Base-by-base conservation (phyloP, 2,888 invertebrate genomes). In the Loripinus fragilis region DNA sequence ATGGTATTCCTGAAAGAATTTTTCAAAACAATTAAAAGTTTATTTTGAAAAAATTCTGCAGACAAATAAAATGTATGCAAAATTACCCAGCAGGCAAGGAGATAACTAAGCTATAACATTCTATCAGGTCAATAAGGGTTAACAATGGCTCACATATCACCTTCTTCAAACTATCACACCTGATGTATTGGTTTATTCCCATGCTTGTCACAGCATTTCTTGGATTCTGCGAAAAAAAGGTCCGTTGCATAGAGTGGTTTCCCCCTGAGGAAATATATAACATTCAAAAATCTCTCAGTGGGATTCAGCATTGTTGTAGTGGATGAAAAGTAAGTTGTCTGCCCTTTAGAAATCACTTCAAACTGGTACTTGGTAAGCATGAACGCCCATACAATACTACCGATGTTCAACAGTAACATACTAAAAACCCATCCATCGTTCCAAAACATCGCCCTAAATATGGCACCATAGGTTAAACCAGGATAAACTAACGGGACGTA, bases 341-440 rank as follows among this genome's bases (percentile, higher is more conserved):
- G 87, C 20, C 91, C 92, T 23, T 85, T 86, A 12, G 90, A 81
- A 12, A 93, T 85, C 2, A 91, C 75, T 10, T 55, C 55, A n/a
- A 91, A 80, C 83, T 93, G 93, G 42, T 85, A 90, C 25, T 82
- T 65, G 0, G 92, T 65, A 42, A 93, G 78, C 55, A 82, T 85
- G 3, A 85, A 5, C 0, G 89, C 89, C 93, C 93, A 93, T 1
- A 90, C 15, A 1, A 89, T 72, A 12, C 92, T 92, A 15, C 76
- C 75, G 0, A 86, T 67, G 73, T 93, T 92, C 70, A 91, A 74
- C 7, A 90, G 15, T 5, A 87, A 68, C 78, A 91, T 78, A 69
- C 88, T 88, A 28, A 91, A 84, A 7, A 90, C 73, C 91, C 91
- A 91, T 5, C 88, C 86, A 35, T 91, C 86, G 0, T 66, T 35